Base-by-base conservation (phyloP, 2,113 vertebrate genomes). In the Toxostoma redivivum region DNA sequence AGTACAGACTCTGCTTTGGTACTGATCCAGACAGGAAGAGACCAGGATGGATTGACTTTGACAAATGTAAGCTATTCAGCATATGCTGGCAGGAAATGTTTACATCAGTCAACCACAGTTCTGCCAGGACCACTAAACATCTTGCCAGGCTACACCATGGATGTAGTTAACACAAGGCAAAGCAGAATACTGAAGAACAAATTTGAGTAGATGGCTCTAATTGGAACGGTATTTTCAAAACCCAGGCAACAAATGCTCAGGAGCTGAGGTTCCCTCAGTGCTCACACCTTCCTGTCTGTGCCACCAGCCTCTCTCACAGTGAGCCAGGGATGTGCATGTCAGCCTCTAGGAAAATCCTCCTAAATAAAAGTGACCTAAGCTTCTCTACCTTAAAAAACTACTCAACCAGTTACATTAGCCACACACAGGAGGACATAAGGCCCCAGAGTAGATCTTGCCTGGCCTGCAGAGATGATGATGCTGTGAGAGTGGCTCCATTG, bases 61-160 rank as follows among this genome's bases (percentile, higher is more conserved):
- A 97, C 93, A 95, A 94, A 97, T 81, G 31, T 93, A 92, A 96
- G 69, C 91, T 72, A 93, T 79, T 91, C 93, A 92, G 70, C 91
- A 77, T 83, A 93, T 80, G 77, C 67, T 96, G 77, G 87, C 83
- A 95, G 92, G 85, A 96, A 96, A 86, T 65, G 58, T 97, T 97
- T 96, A 94, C 77, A 94, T 92, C 92, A 93, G 91, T 87, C 92
- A 93, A 57, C 77, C 88, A 81, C 71, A 91, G 81, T 90, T 84
- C 81, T 94, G 88, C 71, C 86, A 95, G 85, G 84, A 88, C 45
- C n/a, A 3, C 90, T 96, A 91, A 97, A 77, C 53, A 80, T 89
- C 94, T 95, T 90, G 86, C 92, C 92, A 90, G 88, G 60, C 94
- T 85, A 81, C 72, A 80, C 69, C 17, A 28, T 15, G 16, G 90